Base-by-base conservation (phyloP, 2,113 vertebrate species). In the Poecile atricapillus region DNA sequence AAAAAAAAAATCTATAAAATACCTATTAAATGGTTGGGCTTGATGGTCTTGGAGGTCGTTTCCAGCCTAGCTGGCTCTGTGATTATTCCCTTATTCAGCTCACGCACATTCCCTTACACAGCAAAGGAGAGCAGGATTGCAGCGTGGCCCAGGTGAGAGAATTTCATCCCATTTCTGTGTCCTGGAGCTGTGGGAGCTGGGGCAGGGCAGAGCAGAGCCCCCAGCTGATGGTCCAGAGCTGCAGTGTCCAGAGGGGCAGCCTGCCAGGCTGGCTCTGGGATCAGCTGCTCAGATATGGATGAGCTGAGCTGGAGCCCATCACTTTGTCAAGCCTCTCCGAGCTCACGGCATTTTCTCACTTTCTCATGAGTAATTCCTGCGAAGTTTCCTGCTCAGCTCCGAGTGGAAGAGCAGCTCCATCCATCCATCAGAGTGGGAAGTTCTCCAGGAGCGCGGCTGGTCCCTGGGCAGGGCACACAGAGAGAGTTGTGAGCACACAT, bases 401-500 rank as follows among this genome's bases (percentile, higher is more conserved):
- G 95, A 83, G 9, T 11, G 58, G 87, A 82, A 74, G 12, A 90
- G 75, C 31, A 47, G 87, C 92, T 43, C 37, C 37, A 39, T 87
- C 18, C 83, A 94, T 97, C 93, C 92, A 82, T 97, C 95, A 97
- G 71, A 53, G 53, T 19, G 8, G 49, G 27, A 30, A 11, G 11
- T 17, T 31, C 13, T 43, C 41, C 41, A 3, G 67, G 67, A 21
- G 7, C 2, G 49, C 2, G 49, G 62, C 60, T 53, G 47, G 2
- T 5, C 60, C 74, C 94, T 46, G 78, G 83, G 77, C 55, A 83
- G 89, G 70, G 67, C 19, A 90, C 71, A 8, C 69, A 80, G 76
- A 52, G n/a, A 84, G 76, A 93, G 60, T 44, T 96, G 92, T 90
- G 93, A 97, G 31, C 79, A 5, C 75, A 49, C 82, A 92, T 74